Percentiles rank a stretch among this genome's conserved stretches.
phyloP scores from a whole-genome alignment of 2,113 vertebrate genomes.

The Mesitornis unicolor region DNA sequence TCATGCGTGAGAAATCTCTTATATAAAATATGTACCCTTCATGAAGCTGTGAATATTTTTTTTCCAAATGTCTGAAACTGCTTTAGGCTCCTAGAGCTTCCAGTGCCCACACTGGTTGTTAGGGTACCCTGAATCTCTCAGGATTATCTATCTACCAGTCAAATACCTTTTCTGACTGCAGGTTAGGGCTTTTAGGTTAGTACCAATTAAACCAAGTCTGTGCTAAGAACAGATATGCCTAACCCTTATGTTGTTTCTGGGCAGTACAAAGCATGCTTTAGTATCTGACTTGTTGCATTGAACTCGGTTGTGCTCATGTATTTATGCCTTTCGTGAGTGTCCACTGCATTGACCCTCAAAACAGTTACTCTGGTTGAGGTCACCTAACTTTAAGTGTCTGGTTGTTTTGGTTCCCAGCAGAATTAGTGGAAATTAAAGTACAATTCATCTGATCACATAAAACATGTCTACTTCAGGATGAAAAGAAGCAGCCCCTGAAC shows the following conservation, averaged over 20 bases:
- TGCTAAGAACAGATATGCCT: background rate
- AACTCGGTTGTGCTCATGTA: accelerated
- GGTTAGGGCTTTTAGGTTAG: background rate
- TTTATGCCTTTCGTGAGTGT: accelerated
- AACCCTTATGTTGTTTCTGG: background rate
- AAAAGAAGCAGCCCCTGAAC: background rate
- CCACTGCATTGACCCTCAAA: background rate
- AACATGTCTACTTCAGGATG: background rate
- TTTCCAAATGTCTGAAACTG: background rate
- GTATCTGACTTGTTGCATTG: background rate
- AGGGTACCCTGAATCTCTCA: background rate
- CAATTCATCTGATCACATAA: background rate
- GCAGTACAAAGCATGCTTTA: background rate
- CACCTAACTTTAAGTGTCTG: background rate
- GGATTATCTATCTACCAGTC: background rate
- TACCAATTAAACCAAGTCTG: background rate
- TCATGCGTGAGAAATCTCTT: background rate
- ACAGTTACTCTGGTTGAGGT: background rate
- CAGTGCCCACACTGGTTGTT: accelerated
- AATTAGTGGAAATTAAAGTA: background rate
- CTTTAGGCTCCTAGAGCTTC: background rate
- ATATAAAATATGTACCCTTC: background rate
- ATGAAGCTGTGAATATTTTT: background rate
- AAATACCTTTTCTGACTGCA: background rate
- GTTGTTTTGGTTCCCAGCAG: background rate